Conservation (phyloP, 1,140 invertebrate genomes). For the Dendrolimus punctatus region DNA sequence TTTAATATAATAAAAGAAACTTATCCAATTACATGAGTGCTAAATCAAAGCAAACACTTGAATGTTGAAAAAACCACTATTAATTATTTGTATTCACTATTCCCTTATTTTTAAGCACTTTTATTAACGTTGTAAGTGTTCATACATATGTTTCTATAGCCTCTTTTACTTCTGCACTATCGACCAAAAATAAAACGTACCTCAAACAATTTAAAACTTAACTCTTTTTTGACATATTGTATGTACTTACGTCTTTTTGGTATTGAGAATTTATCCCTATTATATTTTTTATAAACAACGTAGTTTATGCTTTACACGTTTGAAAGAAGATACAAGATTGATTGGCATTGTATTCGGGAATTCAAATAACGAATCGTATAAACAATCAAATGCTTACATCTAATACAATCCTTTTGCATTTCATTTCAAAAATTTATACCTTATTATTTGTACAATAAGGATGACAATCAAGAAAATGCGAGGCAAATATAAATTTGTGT, state of each 20-base stretch:
- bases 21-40: background rate
- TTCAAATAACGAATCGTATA: too few relatives aligned
- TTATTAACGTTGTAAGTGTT: constrained; percentile 33
- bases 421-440: background rate
- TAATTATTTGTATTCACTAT: constrained; percentile 32
- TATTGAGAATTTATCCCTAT: too few relatives aligned
- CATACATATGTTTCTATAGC: constrained; percentile 35
- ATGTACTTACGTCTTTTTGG: too few relatives aligned
- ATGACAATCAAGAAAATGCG: background rate
- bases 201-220: background rate
- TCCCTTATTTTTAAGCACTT: constrained; percentile 25
- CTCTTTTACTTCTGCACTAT: constrained; percentile 9
- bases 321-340: too few relatives aligned
- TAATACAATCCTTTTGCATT: too few relatives aligned
- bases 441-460: background rate
- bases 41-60: too few relatives aligned
- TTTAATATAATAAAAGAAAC: background rate
- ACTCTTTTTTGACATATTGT: background rate
- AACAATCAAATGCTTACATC: too few relatives aligned
- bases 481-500: constrained; percentile 2
- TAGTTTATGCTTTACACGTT: too few relatives aligned
- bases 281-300: too few relatives aligned
- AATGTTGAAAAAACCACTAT: constrained; percentile 28
- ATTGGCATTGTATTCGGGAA: too few relatives aligned
- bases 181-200: constrained; percentile 1